These are phyloP conservation scores for Synanthedon andrenaeformis DNA, from an alignment of 2,888 invertebrate genomes.

Conservation along the genomic window DNA sequence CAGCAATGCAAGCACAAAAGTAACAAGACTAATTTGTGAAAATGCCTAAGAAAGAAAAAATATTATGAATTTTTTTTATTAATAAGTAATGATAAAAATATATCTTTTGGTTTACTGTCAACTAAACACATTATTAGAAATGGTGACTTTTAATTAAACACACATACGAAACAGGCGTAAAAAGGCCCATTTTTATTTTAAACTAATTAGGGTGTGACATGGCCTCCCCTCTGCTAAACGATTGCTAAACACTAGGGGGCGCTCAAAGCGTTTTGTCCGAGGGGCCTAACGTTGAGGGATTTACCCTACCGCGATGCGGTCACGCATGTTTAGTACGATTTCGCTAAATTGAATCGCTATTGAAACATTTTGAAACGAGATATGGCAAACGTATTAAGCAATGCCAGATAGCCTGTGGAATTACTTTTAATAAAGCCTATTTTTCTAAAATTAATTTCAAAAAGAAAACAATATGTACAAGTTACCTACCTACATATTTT, in stretches of 20 bases:
- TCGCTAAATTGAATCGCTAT: constrained; percentile 19
- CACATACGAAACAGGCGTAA: constrained; percentile 45
- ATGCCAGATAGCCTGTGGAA: too few relatives aligned
- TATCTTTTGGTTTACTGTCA: constrained; percentile 6
- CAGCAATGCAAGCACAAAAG: too few relatives aligned
- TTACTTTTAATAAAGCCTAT: too few relatives aligned
- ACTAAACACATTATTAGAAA: constrained; percentile 23
- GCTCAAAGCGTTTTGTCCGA: constrained; percentile 4
- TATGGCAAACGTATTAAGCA: neutral
- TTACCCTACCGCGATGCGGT: constrained; percentile 25
- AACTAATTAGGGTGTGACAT: constrained; percentile 55
- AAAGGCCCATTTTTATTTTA: constrained; percentile 46
- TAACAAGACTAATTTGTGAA: too few relatives aligned
- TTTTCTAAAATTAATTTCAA: too few relatives aligned
- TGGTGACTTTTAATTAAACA: constrained; percentile 35
- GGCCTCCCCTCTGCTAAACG: constrained; percentile 22
- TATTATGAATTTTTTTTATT: too few relatives aligned
- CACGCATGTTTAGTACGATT: constrained; percentile 26
- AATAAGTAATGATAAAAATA: too few relatives aligned
- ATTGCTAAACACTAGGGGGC: constrained; percentile 23
- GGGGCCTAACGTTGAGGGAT: constrained; percentile 1
- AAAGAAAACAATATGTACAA: too few relatives aligned
- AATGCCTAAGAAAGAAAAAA: too few relatives aligned
- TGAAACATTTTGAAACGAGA: constrained; percentile 12
- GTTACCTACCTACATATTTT: too few relatives aligned